phyloP scores from a whole-genome alignment of 2,113 vertebrate species.

The Hydrolagus affinis region DNA sequence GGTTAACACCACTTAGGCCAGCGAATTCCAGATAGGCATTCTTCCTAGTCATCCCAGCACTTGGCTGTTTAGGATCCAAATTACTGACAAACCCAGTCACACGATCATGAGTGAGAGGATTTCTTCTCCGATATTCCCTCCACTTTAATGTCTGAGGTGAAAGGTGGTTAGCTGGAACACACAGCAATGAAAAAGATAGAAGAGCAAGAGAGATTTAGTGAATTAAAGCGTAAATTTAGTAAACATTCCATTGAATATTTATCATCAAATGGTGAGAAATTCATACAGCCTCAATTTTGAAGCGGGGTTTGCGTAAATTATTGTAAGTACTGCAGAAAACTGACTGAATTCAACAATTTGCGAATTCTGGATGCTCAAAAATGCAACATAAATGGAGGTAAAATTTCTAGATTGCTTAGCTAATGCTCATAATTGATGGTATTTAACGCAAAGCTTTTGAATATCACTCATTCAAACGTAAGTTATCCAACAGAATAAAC shows the following conservation, averaged over 20 bases:
- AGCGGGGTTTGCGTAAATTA: too few species aligned
- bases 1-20: conserved; percentile 50
- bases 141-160: conserved; percentile 93
- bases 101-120: conserved; percentile 77
- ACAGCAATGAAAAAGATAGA: conserved; percentile 32
- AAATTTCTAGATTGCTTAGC: not conserved
- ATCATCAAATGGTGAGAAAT: too few species aligned
- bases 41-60: conserved; percentile 56
- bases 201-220: conserved; percentile 21
- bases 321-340: too few species aligned
- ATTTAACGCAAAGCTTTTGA: not conserved
- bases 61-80: conserved; percentile 59
- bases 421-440: not conserved
- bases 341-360: too few species aligned
- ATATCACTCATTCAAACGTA: not conserved
- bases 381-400: too few species aligned
- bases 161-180: conserved; percentile 74
- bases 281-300: too few species aligned
- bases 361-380: too few species aligned
- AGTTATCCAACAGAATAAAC: not conserved
- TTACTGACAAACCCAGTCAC: conserved; percentile 46
- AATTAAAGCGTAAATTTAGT: not conserved
- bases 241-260: too few species aligned
- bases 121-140: conserved; percentile 85
- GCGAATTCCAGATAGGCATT: conserved; percentile 82